phyloP scores from a whole-genome alignment of 2,797 vertebrate genomes.

The Paramormyrops hopkinsi region DNA sequence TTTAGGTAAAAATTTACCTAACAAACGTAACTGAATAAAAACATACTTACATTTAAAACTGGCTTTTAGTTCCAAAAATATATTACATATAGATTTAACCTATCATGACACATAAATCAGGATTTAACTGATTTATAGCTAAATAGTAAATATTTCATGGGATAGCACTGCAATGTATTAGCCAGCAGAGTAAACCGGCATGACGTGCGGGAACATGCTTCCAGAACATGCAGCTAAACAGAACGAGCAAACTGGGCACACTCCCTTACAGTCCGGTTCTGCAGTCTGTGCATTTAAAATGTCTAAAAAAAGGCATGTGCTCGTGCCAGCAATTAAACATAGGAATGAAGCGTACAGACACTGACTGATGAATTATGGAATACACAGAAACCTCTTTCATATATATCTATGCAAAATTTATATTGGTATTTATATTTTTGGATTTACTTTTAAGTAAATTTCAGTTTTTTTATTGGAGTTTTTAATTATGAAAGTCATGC shows the following conservation, averaged over 20 bases:
- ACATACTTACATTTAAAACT: neutral
- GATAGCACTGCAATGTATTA: neutral
- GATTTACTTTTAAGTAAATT: neutral
- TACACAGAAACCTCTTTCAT: neutral
- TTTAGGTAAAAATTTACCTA: neutral
- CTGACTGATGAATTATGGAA: neutral
- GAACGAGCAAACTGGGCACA: neutral
- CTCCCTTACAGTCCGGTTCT: neutral
- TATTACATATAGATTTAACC: neutral
- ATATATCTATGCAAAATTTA: neutral
- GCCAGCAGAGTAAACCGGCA: neutral
- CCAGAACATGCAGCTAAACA: neutral
- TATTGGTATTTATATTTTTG: neutral
- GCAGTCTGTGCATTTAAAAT: neutral
- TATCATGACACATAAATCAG: neutral
- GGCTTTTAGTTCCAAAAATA: neutral
- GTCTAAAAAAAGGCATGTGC: neutral
- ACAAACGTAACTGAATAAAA: neutral
- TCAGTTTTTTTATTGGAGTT: neutral
- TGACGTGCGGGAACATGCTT: neutral
- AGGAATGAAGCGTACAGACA: neutral
- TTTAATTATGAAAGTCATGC: too few relatives aligned
- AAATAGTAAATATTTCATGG: neutral
- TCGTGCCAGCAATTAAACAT: neutral
- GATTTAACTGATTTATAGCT: neutral